phyloP scores from a whole-genome alignment of 2,888 invertebrate genomes.

The Entomobrya multifasciata region DNA sequence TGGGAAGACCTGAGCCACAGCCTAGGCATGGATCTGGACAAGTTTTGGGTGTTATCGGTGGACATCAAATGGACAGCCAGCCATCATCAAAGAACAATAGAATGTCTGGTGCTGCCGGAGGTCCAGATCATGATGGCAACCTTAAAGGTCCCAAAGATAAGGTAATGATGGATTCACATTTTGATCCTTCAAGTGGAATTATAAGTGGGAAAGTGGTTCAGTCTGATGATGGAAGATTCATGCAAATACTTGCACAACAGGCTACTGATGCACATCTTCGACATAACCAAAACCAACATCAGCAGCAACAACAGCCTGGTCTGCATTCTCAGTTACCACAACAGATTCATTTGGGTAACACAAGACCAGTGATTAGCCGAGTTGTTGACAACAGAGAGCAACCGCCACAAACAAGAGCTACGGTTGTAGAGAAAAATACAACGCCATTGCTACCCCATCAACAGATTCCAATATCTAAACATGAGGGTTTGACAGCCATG shows the following conservation, averaged over 20 bases:
- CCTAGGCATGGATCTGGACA: constrained; percentile 45
- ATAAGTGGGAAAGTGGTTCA: constrained; percentile 86
- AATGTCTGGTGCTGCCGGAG: not conserved
- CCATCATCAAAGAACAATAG: constrained; percentile 1
- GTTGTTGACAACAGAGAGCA: constrained; percentile 62
- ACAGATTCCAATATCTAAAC: constrained; percentile 70
- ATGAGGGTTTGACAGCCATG: constrained; percentile 77
- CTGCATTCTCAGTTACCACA: constrained; percentile 63
- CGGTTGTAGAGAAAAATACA: constrained; percentile 31
- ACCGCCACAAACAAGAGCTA: not conserved
- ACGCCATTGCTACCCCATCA: constrained; percentile 64
- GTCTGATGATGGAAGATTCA: constrained; percentile 87
- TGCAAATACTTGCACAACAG: constrained; percentile 82
- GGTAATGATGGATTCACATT: constrained; percentile 83
- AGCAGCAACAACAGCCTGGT: constrained; percentile 57
- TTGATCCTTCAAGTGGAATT: constrained; percentile 89
- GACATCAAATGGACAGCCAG: constrained; percentile 47
- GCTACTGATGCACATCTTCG: constrained; percentile 13
- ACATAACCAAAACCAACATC: not conserved
- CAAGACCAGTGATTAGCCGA: constrained; percentile 44
- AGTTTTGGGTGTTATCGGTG: constrained; percentile 65
- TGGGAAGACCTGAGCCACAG: constrained; percentile 44
- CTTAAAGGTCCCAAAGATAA: constrained; percentile 58
- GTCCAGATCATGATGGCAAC: not conserved
- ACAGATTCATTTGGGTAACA: constrained; percentile 26